Base-by-base conservation (phyloP, 2,888 invertebrate species). In the Pantelozetes paolii region DNA sequence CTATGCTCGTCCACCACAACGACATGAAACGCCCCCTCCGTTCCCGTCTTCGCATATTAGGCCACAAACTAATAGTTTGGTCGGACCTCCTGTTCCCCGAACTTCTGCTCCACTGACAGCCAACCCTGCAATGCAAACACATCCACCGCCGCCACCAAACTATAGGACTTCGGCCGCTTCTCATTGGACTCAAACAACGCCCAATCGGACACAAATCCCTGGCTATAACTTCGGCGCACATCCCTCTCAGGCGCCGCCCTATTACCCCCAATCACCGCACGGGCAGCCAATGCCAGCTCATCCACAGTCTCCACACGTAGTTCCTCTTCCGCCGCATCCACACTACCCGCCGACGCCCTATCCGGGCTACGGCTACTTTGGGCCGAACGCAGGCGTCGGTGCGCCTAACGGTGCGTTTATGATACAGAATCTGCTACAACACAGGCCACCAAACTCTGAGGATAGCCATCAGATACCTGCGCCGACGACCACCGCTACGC, bases 351-450 rank as follows among this genome's bases (percentile, higher is more conserved):
- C 40, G 30, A 28, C 67, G 1, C 69, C 69, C 9, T 57, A 67
- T 54, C n/a, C 28, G 1, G 18, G 15, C 26, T 28, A 45, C 30
- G 71, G 20, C 18, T 71, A 71, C 36, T 64, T 57, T 48, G 64
- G 73, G 1, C 69, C 45, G 2, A 42, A 73, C 36, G 30, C 75
- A 18, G 75, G 74, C 20, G 70, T 48, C 30, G 75, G 67, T 28
- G 70, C 36, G 28, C 62, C 77, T 0, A 78, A 78, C 54, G 78
- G 77, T n/a, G 78, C 77, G 32, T 78, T 78, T 70, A 78, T 77
- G 77, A 78, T 78, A 15, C 77, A 78, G 20, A 77, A 76, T 62
- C 28, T 78, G 20, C 28, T 75, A 28, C 74, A 72, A 40, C 71
- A 71, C 64, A 32, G 64, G 15, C 64, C 64, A n/a, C 64, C 9